These are phyloP conservation scores for Metopolophium dirhodum DNA, from an alignment of 1,140 invertebrate genomes.

Conservation along the genomic window DNA sequence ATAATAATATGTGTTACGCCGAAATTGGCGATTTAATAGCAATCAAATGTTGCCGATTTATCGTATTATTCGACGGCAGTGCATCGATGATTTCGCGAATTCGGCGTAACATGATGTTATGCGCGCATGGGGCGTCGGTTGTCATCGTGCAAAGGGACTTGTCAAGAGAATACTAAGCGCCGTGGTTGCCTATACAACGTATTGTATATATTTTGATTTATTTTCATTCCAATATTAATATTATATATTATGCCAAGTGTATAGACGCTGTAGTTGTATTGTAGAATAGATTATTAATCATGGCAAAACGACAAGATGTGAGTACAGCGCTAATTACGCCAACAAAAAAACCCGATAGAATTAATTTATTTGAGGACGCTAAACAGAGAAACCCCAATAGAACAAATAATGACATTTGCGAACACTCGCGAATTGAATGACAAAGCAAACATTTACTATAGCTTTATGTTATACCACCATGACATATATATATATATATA, in stretches of 20 bases:
- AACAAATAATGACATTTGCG: not conserved
- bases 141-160: not conserved
- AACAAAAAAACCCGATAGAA: not conserved
- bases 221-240: not conserved
- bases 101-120: not conserved
- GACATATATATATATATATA: not conserved
- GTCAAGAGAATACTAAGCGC: not conserved
- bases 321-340: not conserved
- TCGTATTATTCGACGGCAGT: not conserved
- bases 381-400: not conserved
- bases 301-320: not conserved
- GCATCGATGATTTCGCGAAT: not conserved
- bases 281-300: not conserved
- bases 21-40: not conserved
- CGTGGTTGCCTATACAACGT: not conserved
- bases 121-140: too few species aligned
- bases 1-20: not conserved
- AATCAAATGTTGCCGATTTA: not conserved
- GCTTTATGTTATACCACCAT: not conserved
- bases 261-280: not conserved
- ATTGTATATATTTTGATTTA: not conserved
- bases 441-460: not conserved
- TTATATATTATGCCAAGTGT: not conserved
- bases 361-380: slow-evolving; percentile 18
- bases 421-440: slow-evolving; percentile 9